Evolutionary conservation across 2,888 invertebrate genomes (phyloP), one percentile per base, ranked within the genome.

Genomic region (Agelastica alni): DNA sequence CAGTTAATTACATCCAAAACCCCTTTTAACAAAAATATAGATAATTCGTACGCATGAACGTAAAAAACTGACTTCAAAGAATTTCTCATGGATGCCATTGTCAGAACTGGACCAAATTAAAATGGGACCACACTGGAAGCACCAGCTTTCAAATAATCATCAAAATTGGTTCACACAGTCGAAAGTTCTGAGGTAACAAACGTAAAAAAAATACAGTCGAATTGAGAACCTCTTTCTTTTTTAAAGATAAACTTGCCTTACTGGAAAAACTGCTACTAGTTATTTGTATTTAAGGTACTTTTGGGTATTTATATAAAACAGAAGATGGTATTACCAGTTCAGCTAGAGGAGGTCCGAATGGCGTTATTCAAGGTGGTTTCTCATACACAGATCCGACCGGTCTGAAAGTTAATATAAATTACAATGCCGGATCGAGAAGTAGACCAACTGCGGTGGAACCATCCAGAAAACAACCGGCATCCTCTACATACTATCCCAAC

Each of bases 321-420:
- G 77, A 77, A 71, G 76, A 77, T 58, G 77, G 77, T 7, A 77
- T 77, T 22, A 68, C 73, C 0, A 76, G 76, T 56, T 72, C 72
- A 2, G 77, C 77, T 1, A 71, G 74, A 58, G 75, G 75, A 3
- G 75, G 76, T 56, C 68, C 75, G 3, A 70, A 69, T 32, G 77
- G 77, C 2, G 66, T 67, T 14, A 74, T 77, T 9, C 75, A 74
- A 18, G 77, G 77, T 6, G 64, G 74, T 41, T 77, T 74, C 56
- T 74, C 77, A 1, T 77, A 77, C 64, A 76, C 77, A 1, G 77
- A 77, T 57, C 77, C 77, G 0, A 77, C 77, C 2, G 77, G 77
- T 9, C 58, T 77, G 6, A 77, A 74, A 67, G 75, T 77, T 1
- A 77, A 77, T 59, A 74, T 68, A 51, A 77, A 77, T 51, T 77